Evolutionary conservation across 37 sponge, comb jelly and placozoan genomes (phyloP), one percentile per base, ranked within the genome.

Genomic region (Cladorhizidae sp.): DNA sequence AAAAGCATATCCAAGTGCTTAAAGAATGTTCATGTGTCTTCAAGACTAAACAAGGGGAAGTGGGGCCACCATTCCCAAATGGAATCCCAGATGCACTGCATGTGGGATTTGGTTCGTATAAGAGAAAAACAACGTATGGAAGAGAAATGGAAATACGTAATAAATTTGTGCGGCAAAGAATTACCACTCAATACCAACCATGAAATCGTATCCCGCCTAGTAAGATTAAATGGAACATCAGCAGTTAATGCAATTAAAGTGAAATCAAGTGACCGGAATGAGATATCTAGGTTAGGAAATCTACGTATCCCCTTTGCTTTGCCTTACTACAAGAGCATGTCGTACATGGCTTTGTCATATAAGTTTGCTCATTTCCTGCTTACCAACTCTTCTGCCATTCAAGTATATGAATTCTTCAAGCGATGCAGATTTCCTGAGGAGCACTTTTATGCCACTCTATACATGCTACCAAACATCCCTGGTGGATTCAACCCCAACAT

Each of bases 151-250:
- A 87, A 76, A 64, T 83, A 87, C 40, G 35, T 37, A 14, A 82
- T 87, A 57, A 82, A 74, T 50, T 41, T 87, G 41, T 82, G 83
- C 67, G 88, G 88, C 11, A 68, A 41, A 31, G 88, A 87, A 32
- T n/a, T 87, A 6, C 88, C 88, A 0, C 52, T 87, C 41, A 75
- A 68, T 36, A 87, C 88, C 0, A 82, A 76, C 31, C 54, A 75
- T 39, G 83, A 87, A 49, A 82, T 87, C 6, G 88, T 87, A 23
- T 23, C 58, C 49, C 23, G 56, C 2, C 65, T 87, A 23, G 67
- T 42, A 23, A 25, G 21, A 58, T 35, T 80, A 22, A 80, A 80
- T n/a, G 70, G 70, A 20, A 50, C 32, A 57, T 70, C 80, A 25
- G 23, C 25, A n/a, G 8, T 63, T 12, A 17, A 25, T 26, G 28